These are phyloP conservation scores for Ivindomyrus marchei DNA, from an alignment of 2,113 vertebrate genomes.

Conservation along the genomic window DNA sequence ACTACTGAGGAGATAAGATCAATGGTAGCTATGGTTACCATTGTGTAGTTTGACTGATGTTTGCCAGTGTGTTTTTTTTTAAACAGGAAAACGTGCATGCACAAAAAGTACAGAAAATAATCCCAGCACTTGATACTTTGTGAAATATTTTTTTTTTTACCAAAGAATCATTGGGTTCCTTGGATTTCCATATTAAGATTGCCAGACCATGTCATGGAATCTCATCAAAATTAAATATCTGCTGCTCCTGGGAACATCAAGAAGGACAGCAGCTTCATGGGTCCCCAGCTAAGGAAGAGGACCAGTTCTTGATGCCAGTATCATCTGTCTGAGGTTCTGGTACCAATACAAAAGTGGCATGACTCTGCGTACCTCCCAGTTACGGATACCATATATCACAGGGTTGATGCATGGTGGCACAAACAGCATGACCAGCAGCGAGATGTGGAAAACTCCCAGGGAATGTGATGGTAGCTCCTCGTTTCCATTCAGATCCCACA, in stretches of 20 bases:
- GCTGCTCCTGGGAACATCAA: background rate
- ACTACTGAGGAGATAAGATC: too few species aligned
- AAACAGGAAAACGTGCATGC: too few species aligned
- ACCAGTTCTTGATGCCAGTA: background rate
- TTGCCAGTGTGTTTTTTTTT: too few species aligned
- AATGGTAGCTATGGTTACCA: too few species aligned
- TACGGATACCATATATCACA: slow-evolving; percentile 44
- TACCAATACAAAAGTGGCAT: slow-evolving; percentile 11
- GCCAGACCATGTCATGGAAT: background rate
- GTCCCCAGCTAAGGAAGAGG: background rate
- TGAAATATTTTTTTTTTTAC: background rate
- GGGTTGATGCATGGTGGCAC: slow-evolving; percentile 53
- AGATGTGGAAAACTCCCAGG: slow-evolving; percentile 36
- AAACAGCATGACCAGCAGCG: slow-evolving; percentile 34
- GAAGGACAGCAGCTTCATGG: background rate
- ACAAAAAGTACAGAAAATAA: background rate
- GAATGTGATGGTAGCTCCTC: background rate
- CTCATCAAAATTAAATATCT: background rate
- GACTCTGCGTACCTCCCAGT: slow-evolving; percentile 35
- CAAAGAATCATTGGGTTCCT: background rate
- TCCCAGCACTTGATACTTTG: background rate
- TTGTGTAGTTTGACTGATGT: too few species aligned
- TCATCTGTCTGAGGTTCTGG: background rate
- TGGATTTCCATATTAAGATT: background rate
- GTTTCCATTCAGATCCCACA: slow-evolving; percentile 40